Evolutionary conservation across 2,797 vertebrate genomes (phyloP).

Genomic region (Caiman crocodilus): DNA sequence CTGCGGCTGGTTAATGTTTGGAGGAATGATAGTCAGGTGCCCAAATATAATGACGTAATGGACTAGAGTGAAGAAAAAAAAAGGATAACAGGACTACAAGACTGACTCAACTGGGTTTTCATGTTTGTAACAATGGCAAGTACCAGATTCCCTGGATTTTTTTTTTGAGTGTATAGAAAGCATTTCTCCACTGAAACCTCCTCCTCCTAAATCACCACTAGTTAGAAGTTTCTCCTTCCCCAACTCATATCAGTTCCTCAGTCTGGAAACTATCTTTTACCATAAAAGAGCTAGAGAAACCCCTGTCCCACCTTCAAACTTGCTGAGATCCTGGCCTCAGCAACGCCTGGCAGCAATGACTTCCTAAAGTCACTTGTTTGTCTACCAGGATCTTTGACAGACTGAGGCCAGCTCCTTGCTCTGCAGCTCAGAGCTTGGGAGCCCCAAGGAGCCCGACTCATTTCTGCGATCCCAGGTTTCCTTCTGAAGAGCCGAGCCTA

Average conservation of each 20-base stretch:
- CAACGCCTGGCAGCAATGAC: neutral
- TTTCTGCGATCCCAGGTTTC: too few relatives aligned
- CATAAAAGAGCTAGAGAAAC: neutral
- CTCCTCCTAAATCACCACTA: neutral
- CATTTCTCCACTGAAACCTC: neutral
- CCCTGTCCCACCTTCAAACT: neutral
- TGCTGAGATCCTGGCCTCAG: neutral
- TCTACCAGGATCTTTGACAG: neutral
- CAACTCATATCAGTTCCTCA: too few relatives aligned
- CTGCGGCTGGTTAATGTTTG: neutral
- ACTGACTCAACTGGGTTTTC: neutral
- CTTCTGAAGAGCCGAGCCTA: too few relatives aligned
- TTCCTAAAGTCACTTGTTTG: neutral
- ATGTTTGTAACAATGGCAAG: neutral
- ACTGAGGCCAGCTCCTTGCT: too few relatives aligned
- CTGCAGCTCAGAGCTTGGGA: too few relatives aligned
- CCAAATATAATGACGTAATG: neutral
- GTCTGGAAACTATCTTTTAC: neutral
- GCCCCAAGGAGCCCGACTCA: too few relatives aligned
- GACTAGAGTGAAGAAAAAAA: too few relatives aligned
- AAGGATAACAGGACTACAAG: neutral
- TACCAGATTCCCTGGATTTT: too few relatives aligned
- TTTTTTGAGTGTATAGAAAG: too few relatives aligned
- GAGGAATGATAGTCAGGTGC: neutral
- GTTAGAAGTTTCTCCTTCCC: neutral